Base-by-base conservation (phyloP, 2,888 invertebrate species). In the Phortica okadai region DNA sequence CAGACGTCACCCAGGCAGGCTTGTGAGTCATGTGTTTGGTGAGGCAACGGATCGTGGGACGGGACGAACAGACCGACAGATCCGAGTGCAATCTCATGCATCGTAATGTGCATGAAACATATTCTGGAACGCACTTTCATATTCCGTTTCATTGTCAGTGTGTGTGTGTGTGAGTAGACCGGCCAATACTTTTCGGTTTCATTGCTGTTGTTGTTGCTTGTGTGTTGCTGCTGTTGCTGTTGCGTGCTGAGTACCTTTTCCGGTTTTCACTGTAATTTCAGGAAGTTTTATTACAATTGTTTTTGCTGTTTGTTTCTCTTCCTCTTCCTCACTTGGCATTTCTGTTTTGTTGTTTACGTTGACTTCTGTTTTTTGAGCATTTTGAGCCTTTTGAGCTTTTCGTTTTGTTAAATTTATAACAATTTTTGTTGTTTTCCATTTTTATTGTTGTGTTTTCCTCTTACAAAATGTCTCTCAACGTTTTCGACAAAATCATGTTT, bases 181-280 rank as follows among this genome's bases (percentile, higher is more conserved):
- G 33, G 33, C 33, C 33, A 33, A 33, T 33, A 33, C 33, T 33
- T 33, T 33, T 33, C 2, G 33, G 33, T 3, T 33, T 33, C 33
- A 3, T 33, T 2, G 33, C 33, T 33, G 33, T 33, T 33, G 33
- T 33, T 33, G n/a, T 33, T 33, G 3, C 6, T 6, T 67, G 8
- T 67, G n/a, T 77, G 58, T 25, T 14, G 4, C 6, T 33, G 56
- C 41, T 44, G 33, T 14, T 50, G 74, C 50, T n/a, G 33, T 41
- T 33, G 33, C 33, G 33, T 33, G 70, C 44, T 70, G 74, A 62
- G 77, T 72, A 78, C 76, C 74, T 69, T 74, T 74, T 76, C 69
- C 42, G 78, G 56, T 77, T 73, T 72, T 44, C 74, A 50, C 76
- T 79, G 75, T 77, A 77, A 82, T 76, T 77, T 64, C 69, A 74